A percentile compares a stretch with the other conserved stretches of the same genome.
Evolutionary conservation across 2,797 vertebrate genomes (phyloP).

Genomic region (Poliocrania exsul): DNA sequence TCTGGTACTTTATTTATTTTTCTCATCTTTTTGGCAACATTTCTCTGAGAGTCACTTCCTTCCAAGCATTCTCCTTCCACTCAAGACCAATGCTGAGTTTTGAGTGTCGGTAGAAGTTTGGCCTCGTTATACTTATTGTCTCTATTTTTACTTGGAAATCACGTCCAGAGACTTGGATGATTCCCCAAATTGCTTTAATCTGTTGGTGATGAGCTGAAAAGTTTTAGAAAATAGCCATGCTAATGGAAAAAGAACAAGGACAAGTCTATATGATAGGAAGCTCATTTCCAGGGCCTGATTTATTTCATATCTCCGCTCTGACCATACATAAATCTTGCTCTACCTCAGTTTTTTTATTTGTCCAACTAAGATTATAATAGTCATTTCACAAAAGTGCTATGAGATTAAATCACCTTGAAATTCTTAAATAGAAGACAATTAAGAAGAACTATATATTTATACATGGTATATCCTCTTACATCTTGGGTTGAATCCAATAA

Average conservation of each 20-base stretch:
- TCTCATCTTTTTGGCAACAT: not conserved
- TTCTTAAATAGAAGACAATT: constrained; percentile 61
- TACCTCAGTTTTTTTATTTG: constrained; percentile 66
- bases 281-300: constrained; percentile 58
- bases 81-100: not conserved
- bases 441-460: constrained; percentile 63
- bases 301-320: constrained; percentile 5
- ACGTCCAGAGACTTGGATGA: constrained; percentile 45
- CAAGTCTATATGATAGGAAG: constrained; percentile 58
- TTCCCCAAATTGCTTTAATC: constrained; percentile 59
- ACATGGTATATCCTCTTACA: constrained; percentile 50
- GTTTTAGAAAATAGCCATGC: constrained; percentile 45
- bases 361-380: constrained; percentile 38
- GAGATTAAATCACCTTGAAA: constrained; percentile 59
- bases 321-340: constrained; percentile 40
- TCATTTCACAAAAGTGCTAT: constrained; percentile 32
- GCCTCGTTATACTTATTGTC: not conserved
- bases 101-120: not conserved
- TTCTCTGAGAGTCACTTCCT: not conserved
- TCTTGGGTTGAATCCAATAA: constrained; percentile 59
- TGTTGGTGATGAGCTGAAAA: constrained; percentile 67
- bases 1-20: constrained; percentile 68
- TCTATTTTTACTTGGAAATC: constrained; percentile 36
- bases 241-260: constrained; percentile 65
- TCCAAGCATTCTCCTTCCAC: not conserved